Evolutionary conservation across 2,797 vertebrate species (phyloP).

Genomic region (Myotis findleyi): DNA sequence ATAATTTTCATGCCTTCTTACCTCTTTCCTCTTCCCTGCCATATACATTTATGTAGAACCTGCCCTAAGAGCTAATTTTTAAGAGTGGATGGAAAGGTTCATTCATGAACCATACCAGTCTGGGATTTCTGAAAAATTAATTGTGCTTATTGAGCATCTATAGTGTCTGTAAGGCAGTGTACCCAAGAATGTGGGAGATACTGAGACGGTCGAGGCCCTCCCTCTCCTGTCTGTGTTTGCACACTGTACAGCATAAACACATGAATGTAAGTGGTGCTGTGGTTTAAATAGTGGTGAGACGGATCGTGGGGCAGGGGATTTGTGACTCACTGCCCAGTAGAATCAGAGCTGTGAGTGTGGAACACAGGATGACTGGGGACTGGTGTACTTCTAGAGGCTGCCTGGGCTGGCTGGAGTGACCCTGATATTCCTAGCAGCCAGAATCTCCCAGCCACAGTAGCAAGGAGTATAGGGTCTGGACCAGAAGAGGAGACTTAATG

Average conservation of each 20-base stretch:
- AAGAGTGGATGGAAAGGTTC: not conserved
- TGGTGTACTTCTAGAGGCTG: not conserved
- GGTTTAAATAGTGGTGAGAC: not conserved
- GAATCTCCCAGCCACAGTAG: not conserved
- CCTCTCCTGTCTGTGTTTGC: not conserved
- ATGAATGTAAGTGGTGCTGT: not conserved
- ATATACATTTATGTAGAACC: not conserved
- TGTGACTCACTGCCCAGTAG: not conserved
- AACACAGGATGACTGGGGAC: not conserved
- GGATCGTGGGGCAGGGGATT: not conserved
- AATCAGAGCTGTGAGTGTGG: not conserved
- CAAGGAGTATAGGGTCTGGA: not conserved
- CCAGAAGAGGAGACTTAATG: slow-evolving; percentile 6
- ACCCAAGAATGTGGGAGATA: not conserved
- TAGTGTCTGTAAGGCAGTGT: not conserved
- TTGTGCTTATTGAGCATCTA: not conserved
- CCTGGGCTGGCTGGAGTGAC: not conserved
- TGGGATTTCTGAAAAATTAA: not conserved
- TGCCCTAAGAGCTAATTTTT: not conserved
- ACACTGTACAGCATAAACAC: not conserved
- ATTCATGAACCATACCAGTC: not conserved
- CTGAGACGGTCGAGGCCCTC: not conserved
- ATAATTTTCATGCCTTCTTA: not conserved
- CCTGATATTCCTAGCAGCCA: not conserved
- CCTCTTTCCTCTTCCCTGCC: not conserved